Evolutionary conservation across 2,797 vertebrate genomes (phyloP).

Genomic region (Bucorvus abyssinicus): DNA sequence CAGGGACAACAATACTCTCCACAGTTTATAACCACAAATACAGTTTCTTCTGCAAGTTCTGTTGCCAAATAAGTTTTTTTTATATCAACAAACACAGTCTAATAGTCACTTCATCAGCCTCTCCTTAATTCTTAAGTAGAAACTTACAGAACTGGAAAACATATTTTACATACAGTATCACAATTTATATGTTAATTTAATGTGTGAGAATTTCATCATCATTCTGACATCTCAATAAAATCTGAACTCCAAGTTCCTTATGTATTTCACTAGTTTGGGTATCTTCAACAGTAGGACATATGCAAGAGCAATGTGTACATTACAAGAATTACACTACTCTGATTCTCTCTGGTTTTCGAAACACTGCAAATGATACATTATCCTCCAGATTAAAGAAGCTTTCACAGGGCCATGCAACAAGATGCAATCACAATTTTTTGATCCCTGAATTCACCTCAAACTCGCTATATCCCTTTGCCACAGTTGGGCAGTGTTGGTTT

Average conservation of each 20-base stretch:
- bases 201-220: neutral
- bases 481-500: neutral
- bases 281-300: neutral
- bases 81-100: neutral
- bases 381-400: neutral
- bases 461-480: neutral
- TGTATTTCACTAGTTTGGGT: neutral
- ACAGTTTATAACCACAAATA: neutral
- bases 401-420: neutral
- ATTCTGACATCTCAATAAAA: neutral
- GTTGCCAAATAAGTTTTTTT: neutral
- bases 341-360: neutral
- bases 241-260: neutral
- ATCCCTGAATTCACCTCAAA: neutral
- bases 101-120: neutral
- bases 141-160: neutral
- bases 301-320: neutral
- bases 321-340: neutral
- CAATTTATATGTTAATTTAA: neutral
- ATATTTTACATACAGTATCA: neutral
- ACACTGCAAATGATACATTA: neutral
- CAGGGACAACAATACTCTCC: neutral
- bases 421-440: neutral
- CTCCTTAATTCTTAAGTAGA: neutral
- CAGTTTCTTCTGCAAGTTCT: neutral